Percentiles rank a stretch among this genome's conserved stretches.
Evolutionary conservation across 2,113 vertebrate genomes (phyloP).

Genomic region (Plotosus lineatus): DNA sequence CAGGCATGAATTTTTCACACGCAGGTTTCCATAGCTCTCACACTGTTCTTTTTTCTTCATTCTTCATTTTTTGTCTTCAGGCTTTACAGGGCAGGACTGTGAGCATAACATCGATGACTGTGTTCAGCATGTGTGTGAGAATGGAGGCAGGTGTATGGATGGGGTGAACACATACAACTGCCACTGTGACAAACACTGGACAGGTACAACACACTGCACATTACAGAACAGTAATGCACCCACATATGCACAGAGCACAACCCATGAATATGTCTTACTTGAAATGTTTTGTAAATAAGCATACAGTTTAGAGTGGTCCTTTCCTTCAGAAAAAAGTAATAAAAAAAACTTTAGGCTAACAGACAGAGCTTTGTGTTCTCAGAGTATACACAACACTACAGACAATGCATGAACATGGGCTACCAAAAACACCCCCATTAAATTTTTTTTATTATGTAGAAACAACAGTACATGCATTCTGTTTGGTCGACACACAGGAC

Average conservation of each 20-base stretch:
- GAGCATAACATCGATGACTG: constrained; percentile 93
- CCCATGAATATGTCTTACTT: not conserved
- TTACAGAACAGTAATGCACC: not conserved
- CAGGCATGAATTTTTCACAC: constrained; percentile 29
- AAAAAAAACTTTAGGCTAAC: not conserved
- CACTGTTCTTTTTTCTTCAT: not conserved
- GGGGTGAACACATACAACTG: constrained; percentile 94
- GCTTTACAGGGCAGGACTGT: constrained; percentile 88
- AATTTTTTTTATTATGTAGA: too few relatives aligned
- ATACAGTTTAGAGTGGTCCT: not conserved
- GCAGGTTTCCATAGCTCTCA: not conserved
- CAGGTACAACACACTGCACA: constrained; percentile 64
- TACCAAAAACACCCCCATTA: not conserved
- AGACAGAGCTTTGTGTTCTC: not conserved
- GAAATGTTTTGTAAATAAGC: not conserved
- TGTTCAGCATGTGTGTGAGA: constrained; percentile 79
- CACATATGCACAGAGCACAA: not conserved
- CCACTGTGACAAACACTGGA: constrained; percentile 86
- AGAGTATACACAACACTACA: not conserved
- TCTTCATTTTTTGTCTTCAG: constrained; percentile 49
- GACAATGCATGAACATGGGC: not conserved
- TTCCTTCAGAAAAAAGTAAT: not conserved
- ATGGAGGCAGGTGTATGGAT: constrained; percentile 87
- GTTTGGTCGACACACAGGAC: too few relatives aligned
- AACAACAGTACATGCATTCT: too few relatives aligned